phyloP scores from a whole-genome alignment of 2,797 vertebrate species.

The Myotis daubentonii region DNA sequence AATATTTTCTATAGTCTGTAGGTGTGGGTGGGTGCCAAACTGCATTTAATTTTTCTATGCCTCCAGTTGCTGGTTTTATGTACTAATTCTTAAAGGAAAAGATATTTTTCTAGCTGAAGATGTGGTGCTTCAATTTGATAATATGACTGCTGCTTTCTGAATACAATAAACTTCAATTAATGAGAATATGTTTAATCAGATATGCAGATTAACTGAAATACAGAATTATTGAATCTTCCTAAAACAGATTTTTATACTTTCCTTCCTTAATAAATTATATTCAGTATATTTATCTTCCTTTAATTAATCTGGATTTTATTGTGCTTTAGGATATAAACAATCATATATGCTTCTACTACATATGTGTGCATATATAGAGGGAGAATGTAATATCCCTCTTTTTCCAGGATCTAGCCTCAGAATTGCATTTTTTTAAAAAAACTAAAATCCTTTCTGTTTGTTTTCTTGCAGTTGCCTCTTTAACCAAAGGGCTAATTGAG shows the following conservation, averaged over 20 bases:
- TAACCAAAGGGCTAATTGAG: slow-evolving; percentile 25
- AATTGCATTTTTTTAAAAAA: neutral
- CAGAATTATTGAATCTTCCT: slow-evolving; percentile 50
- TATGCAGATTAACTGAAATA: slow-evolving; percentile 57
- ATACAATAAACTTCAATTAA: slow-evolving; percentile 30
- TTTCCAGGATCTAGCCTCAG: slow-evolving; percentile 30
- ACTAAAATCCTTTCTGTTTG: slow-evolving; percentile 5
- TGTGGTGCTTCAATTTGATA: neutral
- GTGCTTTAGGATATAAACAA: slow-evolving; percentile 43
- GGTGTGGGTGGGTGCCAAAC: neutral
- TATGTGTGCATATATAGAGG: neutral
- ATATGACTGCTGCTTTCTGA: slow-evolving; percentile 47
- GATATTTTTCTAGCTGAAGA: slow-evolving; percentile 48
- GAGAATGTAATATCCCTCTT: slow-evolving; percentile 29
- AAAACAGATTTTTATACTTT: slow-evolving; percentile 53
- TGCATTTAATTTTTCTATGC: slow-evolving; percentile 43
- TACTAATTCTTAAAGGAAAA: slow-evolving; percentile 40
- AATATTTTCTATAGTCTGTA: slow-evolving; percentile 53
- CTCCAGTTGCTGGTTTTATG: slow-evolving; percentile 44
- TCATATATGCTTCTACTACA: slow-evolving; percentile 31
- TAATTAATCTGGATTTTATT: slow-evolving; percentile 51
- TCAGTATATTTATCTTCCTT: slow-evolving; percentile 24
- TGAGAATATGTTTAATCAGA: slow-evolving; percentile 24
- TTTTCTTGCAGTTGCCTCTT: slow-evolving; percentile 41
- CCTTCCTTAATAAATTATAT: slow-evolving; percentile 44